Evolutionary conservation across 2,797 vertebrate genomes (phyloP), one percentile per base, ranked within the genome.

Genomic region (Pteropus rufus): DNA sequence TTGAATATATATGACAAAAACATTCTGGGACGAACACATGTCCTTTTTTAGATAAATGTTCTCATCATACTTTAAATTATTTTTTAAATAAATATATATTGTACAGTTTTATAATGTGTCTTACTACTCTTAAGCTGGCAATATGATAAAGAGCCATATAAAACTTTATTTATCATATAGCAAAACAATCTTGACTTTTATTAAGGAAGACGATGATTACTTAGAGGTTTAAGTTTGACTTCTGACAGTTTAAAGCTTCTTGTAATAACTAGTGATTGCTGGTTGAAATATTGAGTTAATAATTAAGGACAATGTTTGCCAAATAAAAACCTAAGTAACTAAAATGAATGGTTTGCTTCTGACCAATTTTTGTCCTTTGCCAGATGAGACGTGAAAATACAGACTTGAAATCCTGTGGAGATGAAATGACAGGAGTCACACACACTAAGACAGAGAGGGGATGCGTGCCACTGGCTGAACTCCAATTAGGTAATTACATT

Each of bases 231-330:
- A 10, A 29, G 3, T 72, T 89, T 81, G 72, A 73, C n/a, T 83
- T 96, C 56, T 70, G 44, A 56, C n/a, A 64, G 70, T 76, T 67
- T 75, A 34, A 84, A 89, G 18, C n/a, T 90, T 86, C 65, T 52
- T 52, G 31, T 75, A 83, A 54, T 84, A 80, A 46, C 0, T 41
- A 60, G 19, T 60, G 26, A 81, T 64, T 69, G 34, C 10, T 82
- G n/a, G 18, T 18, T 93, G 70, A 94, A 97, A 82, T 69, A 19
- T 9, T 70, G 44, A 84, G 75, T 88, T 96, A 89, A 70, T 86
- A 65, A 90, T 75, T 95, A 91, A 94, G 34, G 23, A 69, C 11
- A 72, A 15, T 67, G 29, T 82, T 54, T 88, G 23, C 52, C 79
- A 96, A 86, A 60, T 76, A 84, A 81, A 94, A 80, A 65, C 31